phyloP scores from a whole-genome alignment of 2,888 invertebrate species.

The Allygus modestus region DNA sequence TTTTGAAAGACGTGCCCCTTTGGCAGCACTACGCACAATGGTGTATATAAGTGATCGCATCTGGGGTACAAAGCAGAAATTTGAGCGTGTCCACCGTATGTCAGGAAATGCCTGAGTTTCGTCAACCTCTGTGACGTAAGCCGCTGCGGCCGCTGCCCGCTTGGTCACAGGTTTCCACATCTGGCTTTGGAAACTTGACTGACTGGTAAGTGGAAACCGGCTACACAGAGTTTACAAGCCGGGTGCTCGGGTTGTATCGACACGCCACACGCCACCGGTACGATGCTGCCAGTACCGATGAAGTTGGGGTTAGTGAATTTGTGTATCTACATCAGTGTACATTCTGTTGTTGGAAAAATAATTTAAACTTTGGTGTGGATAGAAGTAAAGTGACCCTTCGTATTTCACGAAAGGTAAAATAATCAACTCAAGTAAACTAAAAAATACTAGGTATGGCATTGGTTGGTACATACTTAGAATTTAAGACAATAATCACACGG shows the following conservation, averaged over 20 bases:
- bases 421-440: too few relatives aligned
- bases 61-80: constrained; percentile 22
- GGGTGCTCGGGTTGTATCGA: background rate
- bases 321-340: too few relatives aligned
- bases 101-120: constrained; percentile 39
- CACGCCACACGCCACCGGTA: too few relatives aligned
- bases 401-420: too few relatives aligned
- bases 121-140: background rate
- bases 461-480: too few relatives aligned
- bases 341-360: too few relatives aligned
- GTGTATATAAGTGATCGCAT: background rate
- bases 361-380: too few relatives aligned
- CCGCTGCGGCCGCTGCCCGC: background rate
- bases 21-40: background rate
- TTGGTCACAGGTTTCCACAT: constrained; percentile 36
- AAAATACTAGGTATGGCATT: too few relatives aligned
- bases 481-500: too few relatives aligned
- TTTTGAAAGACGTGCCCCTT: background rate
- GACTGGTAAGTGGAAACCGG: constrained; percentile 19
- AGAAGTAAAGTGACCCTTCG: too few relatives aligned
- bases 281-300: too few relatives aligned
- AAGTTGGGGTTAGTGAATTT: too few relatives aligned
- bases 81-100: constrained; percentile 24
- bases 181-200: constrained; percentile 20
- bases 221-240: constrained; percentile 3